Evolutionary conservation across 2,113 vertebrate species (phyloP).

Genomic region (Pygoscelis antarcticus): DNA sequence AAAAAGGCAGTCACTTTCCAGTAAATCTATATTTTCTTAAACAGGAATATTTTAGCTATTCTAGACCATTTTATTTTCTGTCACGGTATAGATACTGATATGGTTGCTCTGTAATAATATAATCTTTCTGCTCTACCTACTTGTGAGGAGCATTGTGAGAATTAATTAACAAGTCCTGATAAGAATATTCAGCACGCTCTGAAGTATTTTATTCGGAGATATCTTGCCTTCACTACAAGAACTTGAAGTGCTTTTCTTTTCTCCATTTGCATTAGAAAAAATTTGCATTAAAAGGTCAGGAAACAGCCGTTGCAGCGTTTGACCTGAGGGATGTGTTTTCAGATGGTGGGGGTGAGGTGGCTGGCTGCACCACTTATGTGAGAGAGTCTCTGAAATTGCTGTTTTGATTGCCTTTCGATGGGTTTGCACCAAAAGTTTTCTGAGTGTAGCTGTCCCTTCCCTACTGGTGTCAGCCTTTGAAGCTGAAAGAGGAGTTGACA

Average conservation of each 20-base stretch:
- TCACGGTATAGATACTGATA: not conserved
- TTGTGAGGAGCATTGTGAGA: not conserved
- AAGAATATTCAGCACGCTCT: not conserved
- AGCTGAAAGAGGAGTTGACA: not conserved
- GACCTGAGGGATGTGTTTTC: not conserved
- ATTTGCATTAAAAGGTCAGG: not conserved
- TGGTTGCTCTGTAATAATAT: not conserved
- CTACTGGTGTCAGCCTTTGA: not conserved
- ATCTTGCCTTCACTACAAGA: not conserved
- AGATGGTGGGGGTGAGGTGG: not conserved
- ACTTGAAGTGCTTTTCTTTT: not conserved
- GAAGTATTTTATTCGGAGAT: not conserved
- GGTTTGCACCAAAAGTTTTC: not conserved
- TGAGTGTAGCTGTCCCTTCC: not conserved
- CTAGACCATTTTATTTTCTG: not conserved
- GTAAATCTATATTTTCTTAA: not conserved
- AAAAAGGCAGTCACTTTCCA: not conserved
- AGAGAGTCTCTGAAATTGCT: not conserved
- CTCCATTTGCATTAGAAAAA: not conserved
- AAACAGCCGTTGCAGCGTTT: not conserved
- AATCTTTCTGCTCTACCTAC: not conserved
- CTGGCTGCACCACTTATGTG: accelerated
- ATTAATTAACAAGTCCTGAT: constrained; percentile 36
- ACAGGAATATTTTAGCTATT: not conserved
- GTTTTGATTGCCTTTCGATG: not conserved